Percentiles rank a stretch among this genome's conserved stretches.
phyloP scores from a whole-genome alignment of 2,113 vertebrate genomes.

The Rhabdomys dilectus region DNA sequence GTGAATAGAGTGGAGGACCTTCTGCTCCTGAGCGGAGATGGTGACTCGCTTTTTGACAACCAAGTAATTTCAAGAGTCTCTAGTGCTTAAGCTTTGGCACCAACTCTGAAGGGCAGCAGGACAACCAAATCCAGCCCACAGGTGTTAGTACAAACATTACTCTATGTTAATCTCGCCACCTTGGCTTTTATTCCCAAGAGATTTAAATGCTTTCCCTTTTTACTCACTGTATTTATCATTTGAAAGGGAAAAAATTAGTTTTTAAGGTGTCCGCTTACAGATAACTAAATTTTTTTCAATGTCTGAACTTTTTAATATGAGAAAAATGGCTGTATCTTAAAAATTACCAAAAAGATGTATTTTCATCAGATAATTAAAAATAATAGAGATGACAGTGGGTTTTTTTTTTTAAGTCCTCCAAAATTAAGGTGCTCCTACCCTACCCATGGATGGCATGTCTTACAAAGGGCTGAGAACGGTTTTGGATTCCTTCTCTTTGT shows the following conservation, averaged over 20 bases:
- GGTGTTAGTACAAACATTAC: not conserved
- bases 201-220: not conserved
- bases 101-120: conserved; percentile 18
- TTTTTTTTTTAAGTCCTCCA: not conserved
- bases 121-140: not conserved
- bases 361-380: conserved; percentile 48
- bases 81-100: not conserved
- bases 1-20: not conserved
- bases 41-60: not conserved
- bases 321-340: conserved; percentile 2
- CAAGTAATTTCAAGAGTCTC: not conserved
- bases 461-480: not conserved
- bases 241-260: not conserved
- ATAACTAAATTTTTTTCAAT: not conserved
- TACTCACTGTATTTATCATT: not conserved
- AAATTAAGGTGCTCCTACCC: conserved; percentile 56
- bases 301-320: not conserved
- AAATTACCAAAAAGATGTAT: not conserved
- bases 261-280: conserved; percentile 22
- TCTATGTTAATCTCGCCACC: conserved; percentile 3
- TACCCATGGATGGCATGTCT: not conserved
- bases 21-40: not conserved
- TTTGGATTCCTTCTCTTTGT: not conserved
- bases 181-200: conserved; percentile 24
- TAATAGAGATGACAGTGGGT: not conserved